Conservation (phyloP, 2,797 vertebrate species). For the Ceyx erithaca region DNA sequence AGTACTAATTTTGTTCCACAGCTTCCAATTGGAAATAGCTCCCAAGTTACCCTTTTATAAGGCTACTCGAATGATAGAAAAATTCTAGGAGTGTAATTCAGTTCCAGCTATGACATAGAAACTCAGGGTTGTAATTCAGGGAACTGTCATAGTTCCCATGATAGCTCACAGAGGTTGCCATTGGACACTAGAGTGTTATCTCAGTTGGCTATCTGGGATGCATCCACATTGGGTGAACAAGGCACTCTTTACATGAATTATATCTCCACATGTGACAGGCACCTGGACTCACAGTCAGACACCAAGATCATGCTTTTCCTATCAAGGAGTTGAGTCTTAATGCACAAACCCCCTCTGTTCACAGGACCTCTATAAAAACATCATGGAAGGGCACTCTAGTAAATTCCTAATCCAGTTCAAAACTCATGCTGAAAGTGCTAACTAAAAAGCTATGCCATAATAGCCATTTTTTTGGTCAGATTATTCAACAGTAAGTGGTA, state of each 20-base stretch:
- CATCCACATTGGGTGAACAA: neutral
- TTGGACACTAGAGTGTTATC: neutral
- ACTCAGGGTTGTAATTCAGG: neutral
- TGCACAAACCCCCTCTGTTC: neutral
- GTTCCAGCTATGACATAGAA: neutral
- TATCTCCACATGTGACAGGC: neutral
- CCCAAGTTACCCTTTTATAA: neutral
- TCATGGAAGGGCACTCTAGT: neutral
- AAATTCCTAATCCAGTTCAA: neutral
- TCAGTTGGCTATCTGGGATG: neutral
- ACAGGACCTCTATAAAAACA: neutral
- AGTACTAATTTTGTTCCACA: fast-evolving
- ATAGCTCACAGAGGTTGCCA: neutral
- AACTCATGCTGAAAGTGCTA: neutral
- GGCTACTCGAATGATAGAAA: neutral
- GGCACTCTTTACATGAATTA: neutral
- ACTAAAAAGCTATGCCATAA: neutral
- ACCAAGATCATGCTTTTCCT: neutral
- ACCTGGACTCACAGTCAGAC: neutral
- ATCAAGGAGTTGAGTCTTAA: neutral
- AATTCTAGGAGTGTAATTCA: neutral
- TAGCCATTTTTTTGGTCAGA: neutral
- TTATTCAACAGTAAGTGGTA: neutral
- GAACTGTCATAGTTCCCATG: neutral
- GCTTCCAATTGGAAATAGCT: neutral